A percentile compares a stretch with the other conserved stretches of the same genome.
Conservation (phyloP, 1,140 invertebrate species). For the Potamilus streckersoni region DNA sequence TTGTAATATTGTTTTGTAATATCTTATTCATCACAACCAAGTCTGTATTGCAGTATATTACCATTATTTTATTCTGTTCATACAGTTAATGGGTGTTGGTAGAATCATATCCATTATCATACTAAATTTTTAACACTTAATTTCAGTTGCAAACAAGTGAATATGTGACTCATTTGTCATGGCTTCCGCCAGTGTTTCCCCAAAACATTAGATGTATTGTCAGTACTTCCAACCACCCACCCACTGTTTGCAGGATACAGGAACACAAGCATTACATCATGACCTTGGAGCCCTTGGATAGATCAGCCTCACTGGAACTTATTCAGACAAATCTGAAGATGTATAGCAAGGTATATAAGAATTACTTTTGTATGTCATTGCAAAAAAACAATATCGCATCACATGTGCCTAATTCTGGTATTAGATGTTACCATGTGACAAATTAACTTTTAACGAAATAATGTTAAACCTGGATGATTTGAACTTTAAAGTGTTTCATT, state of each 20-base stretch:
- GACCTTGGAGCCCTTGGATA: slow-evolving; percentile 30
- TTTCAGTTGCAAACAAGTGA: slow-evolving; percentile 7
- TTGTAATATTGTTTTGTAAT: too few relatives aligned
- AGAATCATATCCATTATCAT: not conserved
- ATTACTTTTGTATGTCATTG: not conserved
- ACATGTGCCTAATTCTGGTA: not conserved
- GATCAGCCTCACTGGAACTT: slow-evolving; percentile 36
- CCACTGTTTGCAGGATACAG: slow-evolving; percentile 41
- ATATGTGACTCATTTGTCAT: slow-evolving; percentile 40
- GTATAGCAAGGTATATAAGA: slow-evolving; percentile 53
- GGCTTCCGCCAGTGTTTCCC: slow-evolving; percentile 55
- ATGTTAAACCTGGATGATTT: too few relatives aligned
- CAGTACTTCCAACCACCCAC: slow-evolving; percentile 44
- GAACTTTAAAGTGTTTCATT: too few relatives aligned
- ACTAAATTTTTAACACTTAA: not conserved
- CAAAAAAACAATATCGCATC: not conserved
- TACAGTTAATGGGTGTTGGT: not conserved
- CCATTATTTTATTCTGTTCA: too few relatives aligned
- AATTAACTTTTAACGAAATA: not conserved
- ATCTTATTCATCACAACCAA: too few relatives aligned
- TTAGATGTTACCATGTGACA: not conserved
- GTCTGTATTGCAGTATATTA: too few relatives aligned
- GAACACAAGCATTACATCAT: slow-evolving; percentile 40
- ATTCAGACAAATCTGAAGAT: slow-evolving; percentile 37
- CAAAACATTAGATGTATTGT: slow-evolving; percentile 50